Conservation (phyloP, 2,113 vertebrate species). For the Ctenodactylus gundi region DNA sequence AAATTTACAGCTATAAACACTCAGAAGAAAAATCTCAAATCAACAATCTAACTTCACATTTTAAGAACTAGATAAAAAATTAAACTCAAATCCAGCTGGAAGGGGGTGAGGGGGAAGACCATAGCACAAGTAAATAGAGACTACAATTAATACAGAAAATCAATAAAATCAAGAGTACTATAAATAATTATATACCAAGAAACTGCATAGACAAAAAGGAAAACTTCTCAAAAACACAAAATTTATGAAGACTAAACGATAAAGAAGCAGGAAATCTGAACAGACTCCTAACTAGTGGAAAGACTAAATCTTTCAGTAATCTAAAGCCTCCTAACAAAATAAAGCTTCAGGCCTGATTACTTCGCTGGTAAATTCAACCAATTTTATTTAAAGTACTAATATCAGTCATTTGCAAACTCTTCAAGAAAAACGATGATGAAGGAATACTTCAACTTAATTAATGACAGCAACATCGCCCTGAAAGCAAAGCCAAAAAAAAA, state of each 20-base stretch:
- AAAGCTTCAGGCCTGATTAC: neutral
- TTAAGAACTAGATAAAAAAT: conserved; percentile 19
- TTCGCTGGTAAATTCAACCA: neutral
- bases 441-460: neutral
- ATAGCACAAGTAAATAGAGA: neutral
- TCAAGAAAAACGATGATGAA: neutral
- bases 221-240: conserved; percentile 4
- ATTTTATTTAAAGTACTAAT: neutral
- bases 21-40: neutral
- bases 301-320: neutral
- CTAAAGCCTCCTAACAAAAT: neutral
- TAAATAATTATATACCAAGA: neutral
- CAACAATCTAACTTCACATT: neutral
- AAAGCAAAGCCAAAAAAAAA: neutral
- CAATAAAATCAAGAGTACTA: neutral
- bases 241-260: neutral
- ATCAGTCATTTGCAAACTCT: neutral
- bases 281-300: neutral
- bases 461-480: neutral
- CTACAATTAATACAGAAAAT: neutral
- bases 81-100: conserved; percentile 17
- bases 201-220: neutral
- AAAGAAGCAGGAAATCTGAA: neutral
- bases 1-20: neutral
- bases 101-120: neutral